These are phyloP conservation scores for Acromyrmex heyeri DNA, from an alignment of 1,140 invertebrate genomes.

Conservation along the genomic window DNA sequence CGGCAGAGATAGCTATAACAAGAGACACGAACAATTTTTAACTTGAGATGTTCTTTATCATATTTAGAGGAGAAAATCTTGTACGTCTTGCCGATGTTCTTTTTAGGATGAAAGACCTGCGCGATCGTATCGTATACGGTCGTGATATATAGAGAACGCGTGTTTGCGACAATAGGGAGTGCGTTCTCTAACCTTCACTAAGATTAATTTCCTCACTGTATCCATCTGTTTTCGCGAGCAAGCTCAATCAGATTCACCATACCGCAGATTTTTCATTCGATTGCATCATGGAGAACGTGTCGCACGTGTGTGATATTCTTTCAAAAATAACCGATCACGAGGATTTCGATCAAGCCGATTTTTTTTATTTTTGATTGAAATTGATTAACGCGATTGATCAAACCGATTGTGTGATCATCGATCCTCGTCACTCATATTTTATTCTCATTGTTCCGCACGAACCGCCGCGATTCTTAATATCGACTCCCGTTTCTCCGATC, in stretches of 20 bases:
- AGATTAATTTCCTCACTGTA: slow-evolving; percentile 16
- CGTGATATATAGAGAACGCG: not conserved
- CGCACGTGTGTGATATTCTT: slow-evolving; percentile 1
- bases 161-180: not conserved
- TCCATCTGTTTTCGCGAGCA: not conserved
- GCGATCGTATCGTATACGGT: not conserved
- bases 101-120: slow-evolving; percentile 4
- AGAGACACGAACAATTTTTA: slow-evolving; percentile 27
- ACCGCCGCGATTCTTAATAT: not conserved
- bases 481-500: not conserved
- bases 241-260: not conserved
- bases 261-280: not conserved
- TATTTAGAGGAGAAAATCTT: not conserved
- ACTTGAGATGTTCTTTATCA: slow-evolving; percentile 8
- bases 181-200: slow-evolving; percentile 5
- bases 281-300: not conserved
- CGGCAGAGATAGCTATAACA: slow-evolving; percentile 3
- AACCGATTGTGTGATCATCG: not conserved
- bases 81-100: not conserved
- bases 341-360: not conserved
- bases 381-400: not conserved
- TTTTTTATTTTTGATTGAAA: not conserved
- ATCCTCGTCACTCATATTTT: not conserved
- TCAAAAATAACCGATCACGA: not conserved
- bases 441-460: not conserved